A percentile compares a stretch with the other conserved stretches of the same genome.
phyloP scores from a whole-genome alignment of 53 echinoderm and acorn worm genomes.

The Temnopleurus reevesii region DNA sequence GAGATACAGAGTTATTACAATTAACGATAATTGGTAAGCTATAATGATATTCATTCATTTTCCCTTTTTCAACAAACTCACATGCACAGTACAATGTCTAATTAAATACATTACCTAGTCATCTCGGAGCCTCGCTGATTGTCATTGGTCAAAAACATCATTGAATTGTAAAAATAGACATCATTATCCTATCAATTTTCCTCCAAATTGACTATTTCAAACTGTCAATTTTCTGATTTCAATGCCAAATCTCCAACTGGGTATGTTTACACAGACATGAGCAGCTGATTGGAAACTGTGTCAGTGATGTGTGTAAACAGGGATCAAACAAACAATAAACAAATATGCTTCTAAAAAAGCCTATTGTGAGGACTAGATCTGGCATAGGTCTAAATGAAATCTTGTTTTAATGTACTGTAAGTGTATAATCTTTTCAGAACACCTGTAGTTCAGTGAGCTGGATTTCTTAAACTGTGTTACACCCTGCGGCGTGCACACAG shows the following conservation, averaged over 20 bases:
- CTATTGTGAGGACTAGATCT: too few species aligned
- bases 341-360: not conserved
- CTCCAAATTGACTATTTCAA: not conserved
- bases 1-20: too few species aligned
- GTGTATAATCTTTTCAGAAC: not conserved
- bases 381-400: too few species aligned
- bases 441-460: not conserved
- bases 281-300: not conserved
- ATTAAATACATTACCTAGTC: not conserved
- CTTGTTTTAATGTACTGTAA: too few species aligned
- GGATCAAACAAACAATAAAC: not conserved
- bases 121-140: not conserved
- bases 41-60: too few species aligned
- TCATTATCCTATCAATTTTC: slow-evolving; percentile 10
- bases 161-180: not conserved
- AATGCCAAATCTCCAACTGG: slow-evolving; percentile 14
- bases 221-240: not conserved
- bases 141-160: not conserved
- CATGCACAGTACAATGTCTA: too few species aligned
- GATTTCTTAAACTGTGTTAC: not conserved
- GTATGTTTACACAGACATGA: not conserved
- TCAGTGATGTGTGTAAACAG: slow-evolving; percentile 15
- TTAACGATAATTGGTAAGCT: too few species aligned
- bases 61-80: too few species aligned
- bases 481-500: not conserved